Evolutionary conservation across 2,797 vertebrate species (phyloP), one percentile per base, ranked within the genome.

Genomic region (Aphelocoma californica): DNA sequence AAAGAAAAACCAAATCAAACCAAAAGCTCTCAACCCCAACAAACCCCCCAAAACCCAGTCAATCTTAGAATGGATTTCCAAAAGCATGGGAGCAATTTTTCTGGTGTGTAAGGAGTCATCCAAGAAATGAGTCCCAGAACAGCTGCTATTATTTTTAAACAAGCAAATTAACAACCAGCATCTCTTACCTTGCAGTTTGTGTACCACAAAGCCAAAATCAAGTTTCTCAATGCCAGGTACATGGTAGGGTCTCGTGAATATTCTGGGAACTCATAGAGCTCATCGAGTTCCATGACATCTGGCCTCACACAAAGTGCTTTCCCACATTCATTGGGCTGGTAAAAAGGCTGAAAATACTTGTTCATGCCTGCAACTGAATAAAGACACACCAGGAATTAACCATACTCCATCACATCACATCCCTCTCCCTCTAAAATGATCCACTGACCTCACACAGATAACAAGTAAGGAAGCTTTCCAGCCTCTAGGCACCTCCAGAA

Each of bases 221-320:
- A 98, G 97, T 99, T 99, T 61, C 99, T 98, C 71, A 99, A 85
- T 2, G 99, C 99, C 95, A 99, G 97, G 95, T 99, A 99, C 99
- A 99, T 99, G 78, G 99, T 99, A 51, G 99, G 99, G 84, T 99
- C 99, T 2, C 99, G 98, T 54, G 99, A 99, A 95, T 99, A 99
- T 92, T 99, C 99, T 9, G 99, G 99, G 95, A 99, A 99, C 98
- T 99, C 99, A 29, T 99, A 99, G 67, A 99, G 98, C 96, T 99
- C 99, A 56, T 99, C 99, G 88, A 99, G 97, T 97, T 99, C 99
- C 99, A 99, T 99, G 98, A 99, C 99, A 61, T 99, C 99, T 0
- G 99, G 99, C 86, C 99, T 97, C 88, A 99, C 99, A n/a, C 99
- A 99, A 88, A 99, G 98, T 84, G 99, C 99, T 97, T 99, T 99